These are phyloP conservation scores for Engystomops pustulosus DNA, from an alignment of 2,113 vertebrate species.

Conservation along the genomic window DNA sequence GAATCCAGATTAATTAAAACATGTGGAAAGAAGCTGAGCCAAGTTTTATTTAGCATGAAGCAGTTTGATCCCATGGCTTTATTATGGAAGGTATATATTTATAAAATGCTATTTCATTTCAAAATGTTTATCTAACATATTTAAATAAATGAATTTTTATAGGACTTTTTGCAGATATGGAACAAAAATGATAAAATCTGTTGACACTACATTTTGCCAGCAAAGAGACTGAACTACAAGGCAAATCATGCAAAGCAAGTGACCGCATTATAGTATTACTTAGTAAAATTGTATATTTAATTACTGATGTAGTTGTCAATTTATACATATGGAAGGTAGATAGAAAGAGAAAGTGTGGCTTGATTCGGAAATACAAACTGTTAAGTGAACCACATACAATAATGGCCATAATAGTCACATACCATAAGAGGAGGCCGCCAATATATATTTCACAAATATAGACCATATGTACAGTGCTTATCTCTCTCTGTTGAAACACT, in stretches of 20 bases:
- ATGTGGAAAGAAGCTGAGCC: background rate
- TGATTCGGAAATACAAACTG: background rate
- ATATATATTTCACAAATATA: no score
- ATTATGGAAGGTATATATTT: background rate
- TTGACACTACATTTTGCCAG: no score
- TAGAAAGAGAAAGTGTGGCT: background rate
- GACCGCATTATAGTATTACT: background rate
- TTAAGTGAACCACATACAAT: background rate
- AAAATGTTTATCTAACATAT: background rate
- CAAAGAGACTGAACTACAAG: background rate
- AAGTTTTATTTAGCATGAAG: background rate
- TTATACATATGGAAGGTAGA: background rate
- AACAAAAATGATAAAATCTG: no score
- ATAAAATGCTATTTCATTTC: background rate
- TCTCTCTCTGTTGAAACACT: no score
- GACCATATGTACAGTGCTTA: no score
- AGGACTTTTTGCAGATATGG: background rate
- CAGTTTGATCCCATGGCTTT: constrained; percentile 2
- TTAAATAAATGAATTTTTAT: background rate
- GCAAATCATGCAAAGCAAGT: background rate
- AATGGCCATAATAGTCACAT: no score
- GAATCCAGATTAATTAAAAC: constrained; percentile 35
- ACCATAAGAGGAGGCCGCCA: no score
- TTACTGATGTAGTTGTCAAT: no score
- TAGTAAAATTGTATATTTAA: background rate